A percentile compares a stretch with the other conserved stretches of the same genome.
These are phyloP conservation scores for Drosophila villosipedis DNA, from an alignment of 2,888 invertebrate species.

Conservation along the genomic window DNA sequence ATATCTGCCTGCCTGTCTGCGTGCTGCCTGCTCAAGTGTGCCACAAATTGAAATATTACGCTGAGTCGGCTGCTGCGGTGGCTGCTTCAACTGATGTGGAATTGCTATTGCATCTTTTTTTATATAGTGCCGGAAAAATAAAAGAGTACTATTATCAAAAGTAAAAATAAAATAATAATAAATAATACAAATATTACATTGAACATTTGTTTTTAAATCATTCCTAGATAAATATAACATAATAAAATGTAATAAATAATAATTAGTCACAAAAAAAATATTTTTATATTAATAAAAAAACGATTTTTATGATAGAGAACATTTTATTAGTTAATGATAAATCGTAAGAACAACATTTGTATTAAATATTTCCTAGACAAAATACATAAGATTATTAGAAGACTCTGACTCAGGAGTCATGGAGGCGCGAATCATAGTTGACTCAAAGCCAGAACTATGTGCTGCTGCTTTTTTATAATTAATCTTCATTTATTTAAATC, in stretches of 20 bases:
- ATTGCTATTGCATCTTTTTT: conserved; percentile 14
- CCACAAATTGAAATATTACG: conserved; percentile 76
- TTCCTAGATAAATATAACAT: not conserved
- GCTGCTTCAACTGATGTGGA: conserved; percentile 12
- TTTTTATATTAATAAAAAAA: not conserved
- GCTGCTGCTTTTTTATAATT: too few relatives aligned
- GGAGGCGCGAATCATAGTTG: not conserved
- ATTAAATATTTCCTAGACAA: not conserved
- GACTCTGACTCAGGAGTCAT: too few relatives aligned
- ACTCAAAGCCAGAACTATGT: too few relatives aligned
- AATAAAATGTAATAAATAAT: not conserved
- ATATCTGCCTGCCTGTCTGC: conserved; percentile 14
- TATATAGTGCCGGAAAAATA: not conserved
- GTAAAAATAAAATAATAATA: not conserved
- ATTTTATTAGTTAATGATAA: not conserved
- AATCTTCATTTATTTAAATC: not conserved
- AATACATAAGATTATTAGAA: not conserved
- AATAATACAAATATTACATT: not conserved
- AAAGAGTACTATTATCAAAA: not conserved
- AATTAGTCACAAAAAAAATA: not conserved
- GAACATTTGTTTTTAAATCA: not conserved
- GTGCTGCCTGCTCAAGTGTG: conserved; percentile 50
- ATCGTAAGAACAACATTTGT: not conserved
- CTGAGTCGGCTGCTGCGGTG: conserved; percentile 23
- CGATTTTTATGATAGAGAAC: too few relatives aligned